Conservation (phyloP, 2,888 invertebrate species). For the Miltochrista miniata region DNA sequence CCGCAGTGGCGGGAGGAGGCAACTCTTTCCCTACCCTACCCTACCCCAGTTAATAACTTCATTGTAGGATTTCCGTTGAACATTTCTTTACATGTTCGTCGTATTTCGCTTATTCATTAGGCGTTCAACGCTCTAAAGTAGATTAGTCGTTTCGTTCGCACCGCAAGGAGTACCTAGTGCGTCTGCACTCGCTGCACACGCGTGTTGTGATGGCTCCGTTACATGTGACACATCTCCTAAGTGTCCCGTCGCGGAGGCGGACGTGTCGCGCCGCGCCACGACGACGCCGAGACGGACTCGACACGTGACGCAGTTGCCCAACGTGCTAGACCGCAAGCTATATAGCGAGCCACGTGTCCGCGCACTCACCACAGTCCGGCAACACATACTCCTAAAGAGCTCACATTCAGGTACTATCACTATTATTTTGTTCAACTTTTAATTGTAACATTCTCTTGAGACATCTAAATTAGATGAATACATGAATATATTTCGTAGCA, state of each 20-base stretch:
- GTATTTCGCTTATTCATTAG: no score
- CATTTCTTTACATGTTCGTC: no score
- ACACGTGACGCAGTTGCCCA: background rate
- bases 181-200: no score
- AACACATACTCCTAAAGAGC: background rate
- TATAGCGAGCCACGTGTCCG: background rate
- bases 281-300: background rate
- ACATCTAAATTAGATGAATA: background rate
- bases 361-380: background rate
- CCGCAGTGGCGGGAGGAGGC: no score
- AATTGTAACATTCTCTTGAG: background rate
- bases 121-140: no score
- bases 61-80: no score
- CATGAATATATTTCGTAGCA: conserved; percentile 1
- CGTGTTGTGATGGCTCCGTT: no score
- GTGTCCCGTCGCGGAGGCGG: background rate
- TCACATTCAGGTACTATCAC: background rate
- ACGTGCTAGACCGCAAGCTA: background rate
- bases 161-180: no score
- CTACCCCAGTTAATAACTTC: no score
- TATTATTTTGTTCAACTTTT: background rate
- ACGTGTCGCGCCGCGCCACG: background rate
- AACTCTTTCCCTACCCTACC: no score
- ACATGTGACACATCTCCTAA: background rate
- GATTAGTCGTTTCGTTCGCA: no score